Percentiles rank a stretch among this genome's conserved stretches.
Conservation (phyloP, 2,888 invertebrate genomes). For the Hirtodrosophila confusa region DNA sequence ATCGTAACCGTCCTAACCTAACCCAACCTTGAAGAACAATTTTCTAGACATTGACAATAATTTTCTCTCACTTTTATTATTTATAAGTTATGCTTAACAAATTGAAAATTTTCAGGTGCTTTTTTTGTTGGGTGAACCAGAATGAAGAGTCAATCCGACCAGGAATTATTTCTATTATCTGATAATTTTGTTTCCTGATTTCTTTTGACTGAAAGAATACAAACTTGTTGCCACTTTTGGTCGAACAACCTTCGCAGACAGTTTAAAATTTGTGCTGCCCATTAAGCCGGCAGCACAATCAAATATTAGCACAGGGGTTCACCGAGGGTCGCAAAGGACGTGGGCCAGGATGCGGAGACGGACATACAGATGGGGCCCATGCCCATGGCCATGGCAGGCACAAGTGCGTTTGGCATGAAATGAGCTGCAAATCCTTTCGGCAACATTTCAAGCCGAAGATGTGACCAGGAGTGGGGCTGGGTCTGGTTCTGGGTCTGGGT, state of each 20-base stretch:
- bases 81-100: too few relatives aligned
- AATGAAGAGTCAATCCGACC: slow-evolving; percentile 10
- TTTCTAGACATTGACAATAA: too few relatives aligned
- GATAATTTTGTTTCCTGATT: not conserved
- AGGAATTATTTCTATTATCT: slow-evolving; percentile 9
- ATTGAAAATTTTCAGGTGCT: too few relatives aligned
- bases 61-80: too few relatives aligned
- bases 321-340: slow-evolving; percentile 7
- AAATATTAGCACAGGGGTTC: slow-evolving; percentile 71
- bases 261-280: slow-evolving; percentile 46
- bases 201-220: not conserved
- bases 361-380: not conserved
- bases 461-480: not conserved
- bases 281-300: slow-evolving; percentile 66
- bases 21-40: too few relatives aligned
- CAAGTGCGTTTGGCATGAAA: slow-evolving; percentile 71
- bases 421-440: slow-evolving; percentile 76
- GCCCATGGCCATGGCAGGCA: slow-evolving; percentile 15
- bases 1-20: too few relatives aligned
- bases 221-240: slow-evolving; percentile 16
- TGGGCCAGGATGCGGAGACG: not conserved
- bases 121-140: not conserved
- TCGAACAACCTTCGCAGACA: slow-evolving; percentile 14
- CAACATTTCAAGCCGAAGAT: slow-evolving; percentile 49
- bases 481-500: not conserved